Evolutionary conservation across 2,888 invertebrate species (phyloP).

Genomic region (Perdita meconis): DNA sequence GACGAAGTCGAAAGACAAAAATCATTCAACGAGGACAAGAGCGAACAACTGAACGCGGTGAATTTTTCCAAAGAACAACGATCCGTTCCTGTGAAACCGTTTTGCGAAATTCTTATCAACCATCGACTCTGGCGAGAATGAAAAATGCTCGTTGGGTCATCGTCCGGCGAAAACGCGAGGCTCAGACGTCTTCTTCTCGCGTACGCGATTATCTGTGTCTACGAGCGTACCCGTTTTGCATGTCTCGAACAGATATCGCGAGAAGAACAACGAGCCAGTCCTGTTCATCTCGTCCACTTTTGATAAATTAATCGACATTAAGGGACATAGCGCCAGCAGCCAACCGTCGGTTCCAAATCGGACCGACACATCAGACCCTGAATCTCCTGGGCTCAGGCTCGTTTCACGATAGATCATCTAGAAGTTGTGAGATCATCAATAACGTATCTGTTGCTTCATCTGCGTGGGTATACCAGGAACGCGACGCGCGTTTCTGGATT

Average conservation of each 20-base stretch:
- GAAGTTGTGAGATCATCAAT: constrained; percentile 66
- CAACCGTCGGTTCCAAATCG: constrained; percentile 76
- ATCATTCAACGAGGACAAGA: too few relatives aligned
- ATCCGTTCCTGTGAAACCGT: constrained; percentile 28
- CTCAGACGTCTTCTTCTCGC: constrained; percentile 49
- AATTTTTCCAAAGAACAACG: constrained; percentile 14
- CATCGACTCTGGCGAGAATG: constrained; percentile 70
- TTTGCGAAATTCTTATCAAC: constrained; percentile 55
- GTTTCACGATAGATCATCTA: constrained; percentile 57
- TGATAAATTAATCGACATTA: constrained; percentile 83
- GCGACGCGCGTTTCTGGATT: not conserved
- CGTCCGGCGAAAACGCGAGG: constrained; percentile 35
- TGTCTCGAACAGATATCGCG: constrained; percentile 69
- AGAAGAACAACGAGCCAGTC: constrained; percentile 63
- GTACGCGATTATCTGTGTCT: constrained; percentile 10
- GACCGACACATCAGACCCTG: constrained; percentile 76
- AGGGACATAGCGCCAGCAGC: constrained; percentile 66
- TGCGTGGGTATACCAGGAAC: constrained; percentile 47
- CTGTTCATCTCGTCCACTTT: constrained; percentile 69
- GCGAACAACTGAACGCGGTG: not conserved
- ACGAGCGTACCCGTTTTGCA: constrained; percentile 42
- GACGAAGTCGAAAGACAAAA: too few relatives aligned
- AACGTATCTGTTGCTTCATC: constrained; percentile 62
- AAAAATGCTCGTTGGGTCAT: constrained; percentile 65
- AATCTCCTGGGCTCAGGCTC: constrained; percentile 30